Evolutionary conservation across 2,113 vertebrate species (phyloP).

Genomic region (Trematocara unimaculatum): DNA sequence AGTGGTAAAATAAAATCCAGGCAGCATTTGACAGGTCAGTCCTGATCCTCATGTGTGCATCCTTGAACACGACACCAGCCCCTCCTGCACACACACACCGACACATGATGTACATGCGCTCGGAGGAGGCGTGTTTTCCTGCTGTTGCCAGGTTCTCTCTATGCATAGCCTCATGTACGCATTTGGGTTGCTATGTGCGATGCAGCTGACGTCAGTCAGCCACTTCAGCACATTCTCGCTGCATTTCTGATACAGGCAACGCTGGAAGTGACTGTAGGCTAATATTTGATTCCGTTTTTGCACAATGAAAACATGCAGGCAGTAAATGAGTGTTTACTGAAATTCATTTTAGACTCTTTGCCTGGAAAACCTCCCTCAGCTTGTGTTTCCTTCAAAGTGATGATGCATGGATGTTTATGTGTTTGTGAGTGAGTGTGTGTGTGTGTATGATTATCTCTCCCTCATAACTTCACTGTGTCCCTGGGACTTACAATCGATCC

Average conservation of each 20-base stretch:
- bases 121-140: not conserved
- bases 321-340: not conserved
- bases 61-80: slow-evolving; percentile 23
- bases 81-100: not conserved
- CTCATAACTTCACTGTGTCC: not conserved
- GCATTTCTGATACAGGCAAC: not conserved
- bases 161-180: not conserved
- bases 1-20: not conserved
- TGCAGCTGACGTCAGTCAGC: not conserved
- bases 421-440: not conserved
- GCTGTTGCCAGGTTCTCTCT: not conserved
- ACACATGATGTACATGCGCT: not conserved
- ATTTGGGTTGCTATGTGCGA: not conserved
- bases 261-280: not conserved
- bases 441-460: not conserved
- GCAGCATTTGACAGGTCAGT: not conserved
- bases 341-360: not conserved
- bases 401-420: not conserved
- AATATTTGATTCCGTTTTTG: not conserved
- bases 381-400: not conserved
- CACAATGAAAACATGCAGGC: not conserved
- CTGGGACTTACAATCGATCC: slow-evolving; percentile 6
- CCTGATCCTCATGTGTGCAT: not conserved
- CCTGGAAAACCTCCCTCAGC: not conserved
- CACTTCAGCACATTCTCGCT: not conserved